A percentile compares a stretch with the other conserved stretches of the same genome.
phyloP scores from a whole-genome alignment of 2,797 vertebrate species.

The Danio choprae region DNA sequence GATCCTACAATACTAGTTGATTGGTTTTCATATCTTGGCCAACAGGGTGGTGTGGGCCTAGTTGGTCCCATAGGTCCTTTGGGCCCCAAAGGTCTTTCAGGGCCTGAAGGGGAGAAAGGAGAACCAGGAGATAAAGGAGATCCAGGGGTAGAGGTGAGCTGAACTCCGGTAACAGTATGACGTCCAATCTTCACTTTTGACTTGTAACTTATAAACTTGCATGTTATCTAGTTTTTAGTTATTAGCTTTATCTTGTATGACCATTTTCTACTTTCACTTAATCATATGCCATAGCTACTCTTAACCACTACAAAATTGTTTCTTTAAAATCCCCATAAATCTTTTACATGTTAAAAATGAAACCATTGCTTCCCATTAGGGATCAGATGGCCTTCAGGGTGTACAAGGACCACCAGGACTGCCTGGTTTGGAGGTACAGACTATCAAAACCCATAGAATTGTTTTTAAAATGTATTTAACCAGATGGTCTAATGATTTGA shows the following conservation, averaged over 20 bases:
- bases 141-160: slow-evolving; percentile 72
- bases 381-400: slow-evolving; percentile 77
- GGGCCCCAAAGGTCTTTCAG: slow-evolving; percentile 76
- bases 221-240: no score
- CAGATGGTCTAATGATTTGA: background rate
- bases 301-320: background rate
- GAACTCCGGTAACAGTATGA: background rate
- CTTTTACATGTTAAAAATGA: slow-evolving; percentile 26
- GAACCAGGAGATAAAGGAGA: slow-evolving; percentile 75
- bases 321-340: background rate
- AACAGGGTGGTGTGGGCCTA: slow-evolving; percentile 77
- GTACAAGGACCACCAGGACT: slow-evolving; percentile 76
- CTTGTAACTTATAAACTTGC: no score
- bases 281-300: no score
- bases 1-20: background rate
- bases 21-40: background rate
- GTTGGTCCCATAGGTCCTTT: slow-evolving; percentile 70
- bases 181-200: no score
- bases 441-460: slow-evolving; percentile 11
- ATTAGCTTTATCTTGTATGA: no score
- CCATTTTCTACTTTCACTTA: no score
- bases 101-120: slow-evolving; percentile 78
- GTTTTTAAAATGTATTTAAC: background rate
- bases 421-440: slow-evolving; percentile 79
- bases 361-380: slow-evolving; percentile 70